Base-by-base conservation (phyloP, 2,888 invertebrate species). In the Pheosia gnoma region DNA sequence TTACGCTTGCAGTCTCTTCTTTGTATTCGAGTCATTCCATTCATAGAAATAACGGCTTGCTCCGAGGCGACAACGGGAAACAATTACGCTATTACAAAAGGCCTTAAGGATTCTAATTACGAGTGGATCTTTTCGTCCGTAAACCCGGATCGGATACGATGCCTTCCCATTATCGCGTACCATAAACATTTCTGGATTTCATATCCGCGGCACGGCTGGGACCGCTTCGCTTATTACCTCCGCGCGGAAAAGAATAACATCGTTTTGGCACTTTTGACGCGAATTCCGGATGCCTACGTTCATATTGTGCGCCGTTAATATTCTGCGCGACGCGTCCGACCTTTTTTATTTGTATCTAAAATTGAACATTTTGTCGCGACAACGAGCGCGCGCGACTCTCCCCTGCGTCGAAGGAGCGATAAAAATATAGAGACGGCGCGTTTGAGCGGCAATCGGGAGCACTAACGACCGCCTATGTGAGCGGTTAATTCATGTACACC, bases 281-380 rank as follows among this genome's bases (percentile, higher is more conserved):
- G 88, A 84, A 91, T 88, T 87, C 86, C 92, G 92, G 91, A 92
- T 89, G 90, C 89, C 89, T 89, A 85, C 90, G 91, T 92, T 92
- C 90, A 92, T 93, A 92, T 93, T 93, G 91, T 89, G 87, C 82
- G 90, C 91, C 88, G 92, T 93, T 93, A 93, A 92, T 93, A 93
- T 93, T 92, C 93, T 85, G 89, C 77, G 85, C 91, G 82, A 84
- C 85, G 90, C 90, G 91, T 92, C 91, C 89, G 91, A 91, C 93
- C 93, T 93, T 93, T 93, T 93, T 93, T 92, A 93, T 93, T 93
- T 92, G 92, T 92, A 92, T 93, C 93, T 91, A 92, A 93, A 93
- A 92, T 93, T 93, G 93, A 91, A 92, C 92, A 91, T 92, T 93
- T 93, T 92, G 93, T 93, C 86, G 91, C 87, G 88, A 89, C 91